Conservation (phyloP, 2,113 vertebrate genomes). For the Phaethornis superciliosus region DNA sequence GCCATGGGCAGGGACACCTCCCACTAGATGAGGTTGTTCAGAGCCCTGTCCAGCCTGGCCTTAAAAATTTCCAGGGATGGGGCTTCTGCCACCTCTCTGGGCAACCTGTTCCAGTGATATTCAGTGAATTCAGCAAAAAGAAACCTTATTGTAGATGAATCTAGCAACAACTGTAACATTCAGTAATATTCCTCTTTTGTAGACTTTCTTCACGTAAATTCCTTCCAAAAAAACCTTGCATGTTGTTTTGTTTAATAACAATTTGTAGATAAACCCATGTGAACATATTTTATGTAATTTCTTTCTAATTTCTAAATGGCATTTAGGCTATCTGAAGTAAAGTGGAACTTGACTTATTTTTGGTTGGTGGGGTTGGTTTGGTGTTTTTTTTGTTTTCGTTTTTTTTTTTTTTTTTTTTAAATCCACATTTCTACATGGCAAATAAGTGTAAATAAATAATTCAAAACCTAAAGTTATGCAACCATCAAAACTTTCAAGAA, state of each 20-base stretch:
- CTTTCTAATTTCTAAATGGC: neutral
- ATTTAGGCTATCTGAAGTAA: neutral
- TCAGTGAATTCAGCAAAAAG: neutral
- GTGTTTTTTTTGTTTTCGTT: no score
- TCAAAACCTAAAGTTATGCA: neutral
- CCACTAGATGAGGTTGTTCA: no score
- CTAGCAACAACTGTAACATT: neutral
- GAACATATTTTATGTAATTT: neutral
- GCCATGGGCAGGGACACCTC: no score
- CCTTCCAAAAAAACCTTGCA: neutral
- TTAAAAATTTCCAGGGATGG: no score
- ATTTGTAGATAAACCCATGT: neutral
- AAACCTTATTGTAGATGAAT: neutral
- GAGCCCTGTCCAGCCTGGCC: no score
- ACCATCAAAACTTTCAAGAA: neutral
- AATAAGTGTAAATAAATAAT: constrained; percentile 15
- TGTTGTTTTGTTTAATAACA: neutral
- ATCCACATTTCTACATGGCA: neutral
- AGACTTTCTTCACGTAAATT: neutral
- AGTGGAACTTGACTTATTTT: rapidly evolving
- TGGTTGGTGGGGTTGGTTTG: rapidly evolving
- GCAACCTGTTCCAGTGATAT: no score
- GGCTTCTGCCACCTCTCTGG: no score
- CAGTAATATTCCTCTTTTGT: neutral
- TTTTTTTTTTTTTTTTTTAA: no score